Conservation (phyloP, 2,113 vertebrate genomes). For the Telmatochromis bifrenatus region DNA sequence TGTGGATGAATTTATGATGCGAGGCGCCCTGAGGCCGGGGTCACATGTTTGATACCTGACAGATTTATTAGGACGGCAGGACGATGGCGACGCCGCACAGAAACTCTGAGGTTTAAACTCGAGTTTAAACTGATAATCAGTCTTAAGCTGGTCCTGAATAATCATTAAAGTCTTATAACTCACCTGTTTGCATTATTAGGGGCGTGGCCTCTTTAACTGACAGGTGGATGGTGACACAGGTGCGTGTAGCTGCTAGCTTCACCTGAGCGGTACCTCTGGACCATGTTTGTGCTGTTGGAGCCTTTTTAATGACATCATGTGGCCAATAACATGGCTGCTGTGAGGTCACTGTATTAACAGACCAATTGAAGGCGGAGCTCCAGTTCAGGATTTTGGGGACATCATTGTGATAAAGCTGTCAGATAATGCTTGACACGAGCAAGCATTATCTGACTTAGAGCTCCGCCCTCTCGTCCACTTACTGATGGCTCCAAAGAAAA, state of each 20-base stretch:
- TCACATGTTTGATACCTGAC: background rate
- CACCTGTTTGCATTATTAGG: background rate
- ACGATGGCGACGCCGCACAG: accelerated
- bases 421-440: too few species aligned
- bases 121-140: background rate
- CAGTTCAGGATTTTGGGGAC: background rate
- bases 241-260: background rate
- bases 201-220: background rate
- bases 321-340: background rate
- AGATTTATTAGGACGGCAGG: too few species aligned
- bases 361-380: background rate
- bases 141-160: background rate
- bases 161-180: background rate
- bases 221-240: background rate
- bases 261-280: background rate
- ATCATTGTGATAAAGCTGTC: background rate
- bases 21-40: background rate
- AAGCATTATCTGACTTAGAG: background rate
- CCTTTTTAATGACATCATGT: background rate
- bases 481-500: background rate
- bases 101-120: background rate
- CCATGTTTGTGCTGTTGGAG: background rate
- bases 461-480: background rate
- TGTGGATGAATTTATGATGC: accelerated
- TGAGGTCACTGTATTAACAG: background rate